Base-by-base conservation (phyloP, 1,140 invertebrate species). In the Samia ricini region DNA sequence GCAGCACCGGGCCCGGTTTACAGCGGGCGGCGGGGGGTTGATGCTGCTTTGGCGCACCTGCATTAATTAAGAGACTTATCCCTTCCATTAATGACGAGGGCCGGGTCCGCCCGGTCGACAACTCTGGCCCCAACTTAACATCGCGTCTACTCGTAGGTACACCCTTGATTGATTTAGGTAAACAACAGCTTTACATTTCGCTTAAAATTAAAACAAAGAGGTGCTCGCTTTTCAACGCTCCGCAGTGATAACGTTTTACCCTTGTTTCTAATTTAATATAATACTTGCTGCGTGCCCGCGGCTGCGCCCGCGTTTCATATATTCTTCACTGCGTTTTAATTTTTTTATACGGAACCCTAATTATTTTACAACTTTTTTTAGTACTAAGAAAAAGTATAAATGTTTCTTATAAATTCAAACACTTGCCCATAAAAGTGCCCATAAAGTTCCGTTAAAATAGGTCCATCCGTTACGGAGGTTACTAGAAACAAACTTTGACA, bases 41-140 rank as follows among this genome's bases (percentile, higher is more conserved):
- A 59, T 66, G 63, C 56, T 59, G 61, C 56, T 56, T 54, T 50
- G 64, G 63, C 66, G 56, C 70, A 71, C 66, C 72, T 78, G 76
- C 74, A 78, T 81, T 75, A 75, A 81, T 81, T 81, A 78, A 71
- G 70, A 71, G 76, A 78, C 68, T 78, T 79, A 81, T 74, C 74
- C 70, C 50, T 72, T 61, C 63, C 72, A 71, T 75, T 78, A 77
- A 74, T 71, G 64, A 68, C 60, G 65, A 42, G 18, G 24, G 57
- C 36, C 56, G 18, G 22, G 54, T 15, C 55, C 61, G 36, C 48
- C 54, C 54, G 61, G 56, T 26, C 42, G 52, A 56, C 60, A 64
- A 56, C 59, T 56, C 60, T 60, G 57, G 24, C 51, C 50, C 50
- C 54, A 61, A 55, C 63, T 62, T 63, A 56, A 66, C 55, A 55